A percentile compares a stretch with the other conserved stretches of the same genome.
These are phyloP conservation scores for Macroglossus sobrinus DNA, from an alignment of 2,113 vertebrate species.

Conservation along the genomic window DNA sequence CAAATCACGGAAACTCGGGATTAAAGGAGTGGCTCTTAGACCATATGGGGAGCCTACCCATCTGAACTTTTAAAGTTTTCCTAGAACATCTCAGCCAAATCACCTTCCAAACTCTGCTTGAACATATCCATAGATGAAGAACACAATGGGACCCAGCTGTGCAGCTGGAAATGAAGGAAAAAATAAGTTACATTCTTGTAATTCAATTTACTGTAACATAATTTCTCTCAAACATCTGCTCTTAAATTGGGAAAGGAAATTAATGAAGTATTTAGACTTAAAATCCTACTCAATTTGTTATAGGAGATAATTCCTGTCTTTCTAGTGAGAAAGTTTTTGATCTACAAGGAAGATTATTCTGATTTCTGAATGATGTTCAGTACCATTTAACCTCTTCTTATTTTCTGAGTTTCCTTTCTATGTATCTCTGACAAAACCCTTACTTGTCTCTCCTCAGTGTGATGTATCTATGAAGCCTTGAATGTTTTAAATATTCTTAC, in stretches of 20 bases:
- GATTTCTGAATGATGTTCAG: not conserved
- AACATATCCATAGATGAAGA: not conserved
- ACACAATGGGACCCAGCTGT: rapidly evolving
- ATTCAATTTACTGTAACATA: not conserved
- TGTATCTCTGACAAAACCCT: not conserved
- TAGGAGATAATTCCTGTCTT: not conserved
- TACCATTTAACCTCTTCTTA: not conserved
- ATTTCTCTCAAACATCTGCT: not conserved
- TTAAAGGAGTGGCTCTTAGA: not conserved
- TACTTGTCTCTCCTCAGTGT: not conserved
- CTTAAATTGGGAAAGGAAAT: not conserved
- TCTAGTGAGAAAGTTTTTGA: not conserved
- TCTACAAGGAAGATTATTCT: not conserved
- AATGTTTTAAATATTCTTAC: not conserved
- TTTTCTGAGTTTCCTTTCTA: not conserved
- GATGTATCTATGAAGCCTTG: not conserved
- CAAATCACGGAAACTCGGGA: not conserved
- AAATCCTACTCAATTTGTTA: not conserved
- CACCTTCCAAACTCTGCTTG: not conserved
- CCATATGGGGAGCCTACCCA: not conserved
- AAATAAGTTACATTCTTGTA: not conserved
- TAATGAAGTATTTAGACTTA: not conserved
- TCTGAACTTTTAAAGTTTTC: not conserved
- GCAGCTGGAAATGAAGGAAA: not conserved
- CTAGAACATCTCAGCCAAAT: not conserved